Evolutionary conservation across 2,797 vertebrate species (phyloP), one percentile per base, ranked within the genome.

Genomic region (Leuciscus waleckii): DNA sequence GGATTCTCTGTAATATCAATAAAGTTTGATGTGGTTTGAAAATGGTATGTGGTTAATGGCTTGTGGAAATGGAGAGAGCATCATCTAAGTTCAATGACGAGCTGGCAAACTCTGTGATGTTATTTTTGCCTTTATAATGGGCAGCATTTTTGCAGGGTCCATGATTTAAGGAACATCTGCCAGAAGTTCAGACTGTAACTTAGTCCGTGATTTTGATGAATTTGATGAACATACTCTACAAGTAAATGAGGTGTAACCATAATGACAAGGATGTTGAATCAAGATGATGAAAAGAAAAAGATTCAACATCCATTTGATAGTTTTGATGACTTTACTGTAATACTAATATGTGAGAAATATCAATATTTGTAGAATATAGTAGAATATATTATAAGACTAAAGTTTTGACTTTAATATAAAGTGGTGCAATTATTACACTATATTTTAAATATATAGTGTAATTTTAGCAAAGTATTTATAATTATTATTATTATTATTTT

Each of bases 1-100:
- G 41, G 43, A 75, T 83, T 87, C 81, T 83, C 76, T 85, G 84
- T 81, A 85, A 86, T 84, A 87, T 89, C 86, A 87, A 89, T 89
- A 87, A 74, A 21, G 37, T 81, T 56, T 87, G 81, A 86, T 76
- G 81, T 77, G 77, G 49, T 79, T 85, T 71, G 56, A 82, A 88
- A 80, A 81, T 83, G 80, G 84, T 69, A 32, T 37, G 61, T 19
- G 39, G 49, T 83, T 79, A 88, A 86, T 88, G 81, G 58, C 32
- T 65, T 71, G 79, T 81, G 78, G 58, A 83, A 75, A 79, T 75
- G 46, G 77, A 37, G 70, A 74, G 76, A 68, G 68, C 74, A 77
- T 51, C 83, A 85, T 76, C 37, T 54, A 68, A 82, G 79, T 67
- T 84, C 86, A n/a, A 13, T 68, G 70, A 83, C 23, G 19, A 79